Percentiles rank a stretch among this genome's conserved stretches.
These are phyloP conservation scores for Halcyon chelicuti DNA, from an alignment of 2,797 vertebrate species.

Conservation along the genomic window DNA sequence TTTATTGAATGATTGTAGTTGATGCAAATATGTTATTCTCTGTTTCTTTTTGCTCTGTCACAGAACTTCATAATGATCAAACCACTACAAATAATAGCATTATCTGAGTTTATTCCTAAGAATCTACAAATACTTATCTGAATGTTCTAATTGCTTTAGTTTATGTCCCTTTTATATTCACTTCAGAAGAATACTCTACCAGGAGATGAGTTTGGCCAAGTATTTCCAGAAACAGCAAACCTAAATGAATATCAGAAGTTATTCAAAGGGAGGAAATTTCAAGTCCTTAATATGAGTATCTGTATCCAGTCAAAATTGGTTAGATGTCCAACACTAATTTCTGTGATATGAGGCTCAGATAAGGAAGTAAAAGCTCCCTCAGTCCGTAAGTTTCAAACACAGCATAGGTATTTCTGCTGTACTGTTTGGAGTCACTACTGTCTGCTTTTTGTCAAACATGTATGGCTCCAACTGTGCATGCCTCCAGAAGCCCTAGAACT, in stretches of 20 bases:
- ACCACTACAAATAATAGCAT: not conserved
- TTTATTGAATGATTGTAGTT: not conserved
- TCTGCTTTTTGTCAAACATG: not conserved
- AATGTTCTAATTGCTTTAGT: not conserved
- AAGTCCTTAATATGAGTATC: not conserved
- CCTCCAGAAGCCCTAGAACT: not conserved
- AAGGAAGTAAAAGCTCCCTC: not conserved
- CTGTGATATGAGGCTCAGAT: not conserved
- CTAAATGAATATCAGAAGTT: not conserved
- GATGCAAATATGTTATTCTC: not conserved
- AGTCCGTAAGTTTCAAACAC: not conserved
- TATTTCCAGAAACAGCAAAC: not conserved
- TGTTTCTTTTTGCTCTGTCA: not conserved
- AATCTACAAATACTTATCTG: not conserved
- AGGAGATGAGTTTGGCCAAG: not conserved
- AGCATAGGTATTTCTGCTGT: not conserved
- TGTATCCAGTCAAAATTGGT: not conserved
- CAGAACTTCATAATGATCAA: not conserved
- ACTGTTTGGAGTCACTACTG: not conserved
- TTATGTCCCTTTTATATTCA: not conserved
- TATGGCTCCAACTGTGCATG: not conserved
- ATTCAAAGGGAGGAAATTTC: not conserved
- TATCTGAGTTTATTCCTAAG: no score
- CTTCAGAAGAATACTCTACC: not conserved
- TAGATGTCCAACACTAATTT: not conserved